phyloP scores from a whole-genome alignment of 2,888 invertebrate genomes.

The Galerucella nymphaeae region DNA sequence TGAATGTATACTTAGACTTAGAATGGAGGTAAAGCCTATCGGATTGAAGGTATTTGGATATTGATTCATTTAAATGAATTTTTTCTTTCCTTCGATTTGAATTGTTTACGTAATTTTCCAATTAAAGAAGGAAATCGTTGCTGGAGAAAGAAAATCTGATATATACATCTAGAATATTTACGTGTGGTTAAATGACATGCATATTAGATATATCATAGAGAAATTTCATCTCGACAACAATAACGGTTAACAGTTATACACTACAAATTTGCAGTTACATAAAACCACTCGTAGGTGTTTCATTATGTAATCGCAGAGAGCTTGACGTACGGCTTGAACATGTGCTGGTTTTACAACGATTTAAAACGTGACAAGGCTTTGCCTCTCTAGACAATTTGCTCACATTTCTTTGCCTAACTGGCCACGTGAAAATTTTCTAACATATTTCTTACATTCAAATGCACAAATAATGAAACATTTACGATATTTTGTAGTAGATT shows the following conservation, averaged over 20 bases:
- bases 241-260: constrained; percentile 46
- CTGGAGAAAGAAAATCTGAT: too few relatives aligned
- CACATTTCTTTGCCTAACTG: constrained; percentile 11
- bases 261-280: constrained; percentile 45
- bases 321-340: constrained; percentile 49
- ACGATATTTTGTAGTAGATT: too few relatives aligned
- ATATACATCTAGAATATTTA: background rate
- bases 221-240: constrained; percentile 40
- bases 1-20: too few relatives aligned
- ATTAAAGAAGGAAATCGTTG: too few relatives aligned
- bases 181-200: background rate
- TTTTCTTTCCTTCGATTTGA: too few relatives aligned
- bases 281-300: constrained; percentile 44
- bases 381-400: constrained; percentile 6
- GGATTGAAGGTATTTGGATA: too few relatives aligned
- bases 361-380: constrained; percentile 47
- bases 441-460: constrained; percentile 1
- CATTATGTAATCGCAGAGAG: constrained; percentile 47
- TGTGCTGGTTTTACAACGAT: constrained; percentile 48
- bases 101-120: too few relatives aligned
- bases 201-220: constrained; percentile 17
- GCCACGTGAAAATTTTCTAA: constrained; percentile 16
- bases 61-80: too few relatives aligned
- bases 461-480: background rate
- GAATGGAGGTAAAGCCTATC: too few relatives aligned